phyloP scores from a whole-genome alignment of 2,113 vertebrate species.

The Casuarius casuarius region DNA sequence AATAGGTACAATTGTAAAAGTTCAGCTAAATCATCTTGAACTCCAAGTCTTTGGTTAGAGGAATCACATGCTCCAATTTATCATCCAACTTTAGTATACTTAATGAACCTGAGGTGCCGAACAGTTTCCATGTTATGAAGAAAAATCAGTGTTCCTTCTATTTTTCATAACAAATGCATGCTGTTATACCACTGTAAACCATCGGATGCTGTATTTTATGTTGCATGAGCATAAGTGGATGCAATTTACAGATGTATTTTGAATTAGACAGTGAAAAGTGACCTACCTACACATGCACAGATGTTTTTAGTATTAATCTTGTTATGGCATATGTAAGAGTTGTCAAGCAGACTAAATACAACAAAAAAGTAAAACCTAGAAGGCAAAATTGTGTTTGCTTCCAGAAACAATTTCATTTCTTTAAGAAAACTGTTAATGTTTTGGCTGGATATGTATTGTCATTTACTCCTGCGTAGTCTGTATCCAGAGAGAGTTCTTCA shows the following conservation, averaged over 20 bases:
- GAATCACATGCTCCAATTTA: neutral
- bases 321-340: neutral
- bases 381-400: neutral
- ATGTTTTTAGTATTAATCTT: neutral
- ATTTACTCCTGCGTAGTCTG: neutral
- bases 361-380: neutral
- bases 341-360: neutral
- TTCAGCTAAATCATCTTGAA: neutral
- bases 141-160: neutral
- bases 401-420: neutral
- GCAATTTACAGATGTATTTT: neutral
- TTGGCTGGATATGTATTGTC: neutral
- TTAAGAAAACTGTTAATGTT: neutral
- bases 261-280: neutral
- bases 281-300: neutral
- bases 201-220: neutral
- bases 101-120: neutral
- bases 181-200: neutral
- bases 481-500: neutral
- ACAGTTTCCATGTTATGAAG: neutral
- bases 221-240: neutral
- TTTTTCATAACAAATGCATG: neutral
- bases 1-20: too few species aligned
- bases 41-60: fast-evolving
- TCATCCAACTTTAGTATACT: neutral